These are phyloP conservation scores for Rattus rattus DNA, from an alignment of 2,113 vertebrate species.

Conservation along the genomic window DNA sequence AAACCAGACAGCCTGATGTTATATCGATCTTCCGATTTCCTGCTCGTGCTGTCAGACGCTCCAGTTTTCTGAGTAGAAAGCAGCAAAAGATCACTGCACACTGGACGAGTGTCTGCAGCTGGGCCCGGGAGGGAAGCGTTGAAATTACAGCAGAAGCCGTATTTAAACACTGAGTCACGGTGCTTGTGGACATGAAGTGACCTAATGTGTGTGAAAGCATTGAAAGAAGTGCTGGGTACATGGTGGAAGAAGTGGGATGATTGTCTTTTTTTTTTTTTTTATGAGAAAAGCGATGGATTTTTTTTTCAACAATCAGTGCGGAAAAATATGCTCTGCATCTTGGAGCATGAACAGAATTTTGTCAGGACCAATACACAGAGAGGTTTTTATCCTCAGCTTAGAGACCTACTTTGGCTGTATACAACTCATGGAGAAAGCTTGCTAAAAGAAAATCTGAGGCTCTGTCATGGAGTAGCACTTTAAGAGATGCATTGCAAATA, in stretches of 20 bases:
- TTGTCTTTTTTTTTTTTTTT: not conserved
- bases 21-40: slow-evolving; percentile 66
- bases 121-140: not conserved
- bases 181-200: slow-evolving; percentile 23
- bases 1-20: not conserved
- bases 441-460: not conserved
- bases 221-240: not conserved
- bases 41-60: slow-evolving; percentile 20
- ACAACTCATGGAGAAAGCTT: not conserved
- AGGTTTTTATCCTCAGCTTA: slow-evolving; percentile 33
- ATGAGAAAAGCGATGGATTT: not conserved
- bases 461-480: not conserved
- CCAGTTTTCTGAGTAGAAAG: slow-evolving; percentile 7
- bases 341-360: not conserved
- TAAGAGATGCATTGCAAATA: not conserved
- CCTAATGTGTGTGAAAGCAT: not conserved
- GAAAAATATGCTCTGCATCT: not conserved
- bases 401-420: not conserved
- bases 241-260: not conserved
- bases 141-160: not conserved
- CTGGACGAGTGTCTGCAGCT: not conserved
- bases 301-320: not conserved
- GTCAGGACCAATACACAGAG: not conserved
- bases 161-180: not conserved
- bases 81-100: not conserved